Conservation (phyloP, 1,140 invertebrate genomes). For the Sarcophaga peregrina region DNA sequence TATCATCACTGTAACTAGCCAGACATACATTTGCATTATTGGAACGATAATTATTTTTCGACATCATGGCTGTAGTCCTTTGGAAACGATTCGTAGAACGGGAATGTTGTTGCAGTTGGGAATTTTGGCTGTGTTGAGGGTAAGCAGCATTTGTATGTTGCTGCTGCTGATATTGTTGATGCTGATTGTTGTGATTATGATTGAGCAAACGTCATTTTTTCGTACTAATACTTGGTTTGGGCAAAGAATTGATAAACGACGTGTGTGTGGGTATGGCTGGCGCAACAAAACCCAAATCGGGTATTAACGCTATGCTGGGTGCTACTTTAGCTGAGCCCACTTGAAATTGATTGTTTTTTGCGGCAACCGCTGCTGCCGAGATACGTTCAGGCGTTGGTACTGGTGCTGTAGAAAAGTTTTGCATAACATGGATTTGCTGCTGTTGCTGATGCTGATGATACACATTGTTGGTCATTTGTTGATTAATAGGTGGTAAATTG, state of each 20-base stretch:
- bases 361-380: constrained; percentile 31
- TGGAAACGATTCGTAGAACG: constrained; percentile 3
- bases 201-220: constrained; percentile 47
- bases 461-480: constrained; percentile 43
- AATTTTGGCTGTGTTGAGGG: too few relatives aligned
- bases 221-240: constrained; percentile 57
- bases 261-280: constrained; percentile 60
- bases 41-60: constrained; percentile 37
- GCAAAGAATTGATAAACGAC: constrained; percentile 59
- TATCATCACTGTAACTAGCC: constrained; percentile 42
- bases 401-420: constrained; percentile 61
- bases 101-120: constrained; percentile 7
- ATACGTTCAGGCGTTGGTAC: constrained; percentile 38
- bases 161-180: not conserved
- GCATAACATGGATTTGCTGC: constrained; percentile 61
- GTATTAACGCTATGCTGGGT: constrained; percentile 67
- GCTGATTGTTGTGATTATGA: constrained; percentile 21
- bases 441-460: not conserved
- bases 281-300: constrained; percentile 68
- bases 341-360: constrained; percentile 55
- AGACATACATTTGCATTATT: constrained; percentile 35
- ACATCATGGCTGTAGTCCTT: constrained; percentile 18
- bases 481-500: constrained; percentile 38
- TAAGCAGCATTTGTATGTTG: not conserved
- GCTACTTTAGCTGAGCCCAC: constrained; percentile 60